These are phyloP conservation scores for Pangasius sanitwongsei DNA, from an alignment of 2,797 vertebrate species.

Conservation along the genomic window DNA sequence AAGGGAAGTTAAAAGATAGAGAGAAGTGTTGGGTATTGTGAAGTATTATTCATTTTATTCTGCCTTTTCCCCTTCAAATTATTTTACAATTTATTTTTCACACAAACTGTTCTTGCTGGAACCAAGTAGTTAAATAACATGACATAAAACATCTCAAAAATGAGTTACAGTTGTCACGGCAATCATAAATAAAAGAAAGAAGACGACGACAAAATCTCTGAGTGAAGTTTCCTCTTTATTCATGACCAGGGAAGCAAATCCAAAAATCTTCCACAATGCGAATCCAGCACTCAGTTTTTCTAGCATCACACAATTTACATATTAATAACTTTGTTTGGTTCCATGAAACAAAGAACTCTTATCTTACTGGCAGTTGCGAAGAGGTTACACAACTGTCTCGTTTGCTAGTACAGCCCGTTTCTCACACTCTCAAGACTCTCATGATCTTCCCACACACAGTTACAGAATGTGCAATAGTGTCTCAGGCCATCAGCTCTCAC, in stretches of 20 bases:
- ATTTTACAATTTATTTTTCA: not conserved
- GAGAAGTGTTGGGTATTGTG: not conserved
- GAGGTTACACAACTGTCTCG: not conserved
- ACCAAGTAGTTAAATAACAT: not conserved
- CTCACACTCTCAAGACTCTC: not conserved
- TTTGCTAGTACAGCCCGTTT: not conserved
- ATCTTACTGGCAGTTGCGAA: not conserved
- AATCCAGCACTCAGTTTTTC: not conserved
- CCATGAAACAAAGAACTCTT: not conserved
- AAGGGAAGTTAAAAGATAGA: not conserved
- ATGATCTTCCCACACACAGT: not conserved
- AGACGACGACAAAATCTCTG: not conserved
- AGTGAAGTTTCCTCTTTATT: not conserved
- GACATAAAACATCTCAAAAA: not conserved
- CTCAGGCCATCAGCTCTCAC: not conserved
- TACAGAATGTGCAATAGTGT: not conserved
- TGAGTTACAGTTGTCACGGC: not conserved
- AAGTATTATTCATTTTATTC: not conserved
- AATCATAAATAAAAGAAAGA: not conserved
- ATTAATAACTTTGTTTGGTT: not conserved
- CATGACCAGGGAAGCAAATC: not conserved
- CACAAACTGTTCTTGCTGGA: not conserved
- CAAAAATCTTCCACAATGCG: not conserved
- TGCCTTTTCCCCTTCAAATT: not conserved
- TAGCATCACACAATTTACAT: not conserved